Evolutionary conservation across 2,113 vertebrate species (phyloP).

Genomic region (Anhinga anhinga): DNA sequence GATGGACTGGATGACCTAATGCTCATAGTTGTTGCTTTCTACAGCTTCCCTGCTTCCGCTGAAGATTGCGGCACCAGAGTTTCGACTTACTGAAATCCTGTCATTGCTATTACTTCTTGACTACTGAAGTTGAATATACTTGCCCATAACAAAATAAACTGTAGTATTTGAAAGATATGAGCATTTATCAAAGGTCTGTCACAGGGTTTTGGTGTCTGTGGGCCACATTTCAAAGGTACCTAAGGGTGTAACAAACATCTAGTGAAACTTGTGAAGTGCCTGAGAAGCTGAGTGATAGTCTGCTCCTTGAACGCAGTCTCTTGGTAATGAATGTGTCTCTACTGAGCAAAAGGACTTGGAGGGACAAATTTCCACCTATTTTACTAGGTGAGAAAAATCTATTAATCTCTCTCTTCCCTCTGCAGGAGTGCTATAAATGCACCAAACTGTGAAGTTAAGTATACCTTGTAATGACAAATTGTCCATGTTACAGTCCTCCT

Average conservation of each 20-base stretch:
- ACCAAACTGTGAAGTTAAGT: slow-evolving; percentile 16
- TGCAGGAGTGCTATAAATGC: slow-evolving; percentile 1
- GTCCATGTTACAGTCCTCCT: not conserved
- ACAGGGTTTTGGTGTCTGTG: not conserved
- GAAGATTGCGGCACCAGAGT: not conserved
- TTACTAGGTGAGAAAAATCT: not conserved
- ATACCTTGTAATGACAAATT: slow-evolving; percentile 15
- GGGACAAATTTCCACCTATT: not conserved
- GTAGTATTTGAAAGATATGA: not conserved
- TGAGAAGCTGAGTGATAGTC: not conserved
- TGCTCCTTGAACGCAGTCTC: not conserved
- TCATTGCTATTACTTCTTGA: not conserved
- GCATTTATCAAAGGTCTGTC: not conserved
- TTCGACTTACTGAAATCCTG: not conserved
- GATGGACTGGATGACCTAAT: slow-evolving; percentile 33
- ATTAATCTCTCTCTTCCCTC: not conserved
- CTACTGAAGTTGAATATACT: not conserved
- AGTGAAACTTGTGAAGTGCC: not conserved
- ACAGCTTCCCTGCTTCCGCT: not conserved
- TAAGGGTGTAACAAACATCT: not conserved
- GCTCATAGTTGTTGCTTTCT: not conserved
- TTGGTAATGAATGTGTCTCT: not conserved
- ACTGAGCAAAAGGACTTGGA: not conserved
- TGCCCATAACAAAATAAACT: not conserved
- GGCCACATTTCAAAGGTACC: not conserved